Evolutionary conservation across 2,888 invertebrate species (phyloP), one percentile per base, ranked within the genome.

Genomic region (Agrotis puta): DNA sequence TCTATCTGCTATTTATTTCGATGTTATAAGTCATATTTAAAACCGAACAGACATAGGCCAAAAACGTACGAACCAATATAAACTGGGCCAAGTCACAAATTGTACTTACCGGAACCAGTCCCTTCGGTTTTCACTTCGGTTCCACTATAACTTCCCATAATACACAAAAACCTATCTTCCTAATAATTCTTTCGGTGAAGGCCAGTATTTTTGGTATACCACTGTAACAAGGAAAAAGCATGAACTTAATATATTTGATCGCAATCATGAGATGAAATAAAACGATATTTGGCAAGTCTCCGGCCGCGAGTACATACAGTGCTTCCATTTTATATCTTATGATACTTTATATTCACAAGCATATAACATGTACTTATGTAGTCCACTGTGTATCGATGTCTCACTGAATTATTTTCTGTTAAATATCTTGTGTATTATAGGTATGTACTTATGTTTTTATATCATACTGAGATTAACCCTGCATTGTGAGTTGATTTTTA

Each of bases 181-280:
- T 50, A 51, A 47, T 76, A 68, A 39, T 18, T 76, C 18, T 47
- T 58, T 24, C 45, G 20, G 2, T 20, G 57, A 78, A 62, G 76
- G 81, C 45, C 81, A 47, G 45, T 68, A 33, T 62, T 45, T 57
- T 11, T 64, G 33, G 69, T 69, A 53, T 16, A 53, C 53, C 64
- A 33, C 56, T 50, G 56, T 75, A 62, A 77, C 67, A 78, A 77
- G 78, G 67, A 69, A 78, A 76, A 74, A 78, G 63, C 62, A 80
- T 20, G 56, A 72, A 72, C 59, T n/a, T 39, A 63, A 80, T 65
- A 72, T 68, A 68, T 77, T 83, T 77, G 77, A 83, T 81, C 69
- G 58, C 77, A 83, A 73, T 83, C 81, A 72, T 70, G 67, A 76
- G 69, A 83, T 76, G 69, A 71, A 70, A 76, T 83, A 77, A 70